Evolutionary conservation across 2,113 vertebrate species (phyloP), one percentile per base, ranked within the genome.

Genomic region (Bos indicus): DNA sequence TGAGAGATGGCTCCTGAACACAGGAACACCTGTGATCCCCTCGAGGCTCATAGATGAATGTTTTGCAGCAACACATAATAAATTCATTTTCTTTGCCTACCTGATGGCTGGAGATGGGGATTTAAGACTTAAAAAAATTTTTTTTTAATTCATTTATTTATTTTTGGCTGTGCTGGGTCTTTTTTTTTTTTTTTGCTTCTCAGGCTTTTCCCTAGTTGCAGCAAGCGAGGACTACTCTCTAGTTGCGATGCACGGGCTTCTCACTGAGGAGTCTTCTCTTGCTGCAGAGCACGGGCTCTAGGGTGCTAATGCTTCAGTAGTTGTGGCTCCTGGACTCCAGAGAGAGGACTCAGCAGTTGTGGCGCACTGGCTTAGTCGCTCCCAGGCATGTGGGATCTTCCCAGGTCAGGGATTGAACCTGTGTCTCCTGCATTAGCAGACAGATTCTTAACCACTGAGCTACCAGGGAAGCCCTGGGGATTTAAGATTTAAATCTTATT

Each of bases 1-100:
- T 96, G 97, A 91, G 28, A 74, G 87, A 95, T 57, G 91, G 94
- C 93, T 96, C 97, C 97, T 92, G 97, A 98, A 95, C 28, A 14
- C 25, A 26, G 59, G 96, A 64, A 71, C 25, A 85, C 28, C 64
- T 71, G 67, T 87, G 97, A 94, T 95, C 97, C 91, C 93, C 94
- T 96, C 89, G 77, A 96, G 95, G 85, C 82, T 96, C 96, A 94
- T 80, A 48, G 93, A 80, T 60, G 93, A 96, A 95, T 64, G 56
- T 87, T 98, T 97, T 95, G 64, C 91, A 95, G 67, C 16, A 87
- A 74, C 81, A 13, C 0, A 83, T 97, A 98, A 97, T 93, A 91
- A 97, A 98, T 83, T 88, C 57, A 95, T 96, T 95, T 98, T 97
- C 57, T 74, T 90, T 30, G 92, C 21, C 5, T 93, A 95, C 57